These are phyloP conservation scores for Drosophila nr. perissopoda DNA, from an alignment of 2,888 invertebrate species.

Conservation along the genomic window DNA sequence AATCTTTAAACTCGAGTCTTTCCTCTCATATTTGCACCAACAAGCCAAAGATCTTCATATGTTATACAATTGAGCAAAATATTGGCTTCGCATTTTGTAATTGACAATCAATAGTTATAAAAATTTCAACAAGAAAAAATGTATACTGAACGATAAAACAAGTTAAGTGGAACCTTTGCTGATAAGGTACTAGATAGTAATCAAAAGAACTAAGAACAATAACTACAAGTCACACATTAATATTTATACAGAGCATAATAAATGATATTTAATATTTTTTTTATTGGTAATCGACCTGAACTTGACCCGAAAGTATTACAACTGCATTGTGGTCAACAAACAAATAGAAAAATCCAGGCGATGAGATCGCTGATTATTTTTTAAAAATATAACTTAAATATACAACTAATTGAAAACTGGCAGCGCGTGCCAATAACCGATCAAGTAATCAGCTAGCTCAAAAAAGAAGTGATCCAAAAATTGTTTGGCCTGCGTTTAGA, in stretches of 20 bases:
- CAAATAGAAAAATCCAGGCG: not conserved
- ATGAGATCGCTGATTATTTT: not conserved
- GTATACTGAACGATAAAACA: not conserved
- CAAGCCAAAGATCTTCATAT: not conserved
- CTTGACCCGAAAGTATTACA: not conserved
- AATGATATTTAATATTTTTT: not conserved
- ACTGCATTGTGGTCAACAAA: not conserved
- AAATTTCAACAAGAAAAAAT: not conserved
- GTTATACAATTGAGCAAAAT: not conserved
- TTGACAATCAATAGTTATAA: not conserved
- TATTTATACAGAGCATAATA: conserved; percentile 1
- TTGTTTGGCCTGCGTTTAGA: conserved; percentile 4
- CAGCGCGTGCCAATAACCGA: conserved; percentile 21
- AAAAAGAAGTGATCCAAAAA: conserved; percentile 7
- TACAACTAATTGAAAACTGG: conserved; percentile 1
- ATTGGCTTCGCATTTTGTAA: not conserved
- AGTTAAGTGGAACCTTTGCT: conserved; percentile 1
- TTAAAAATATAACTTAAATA: conserved; percentile 8
- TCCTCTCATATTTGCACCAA: not conserved
- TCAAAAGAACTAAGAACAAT: conserved; percentile 4
- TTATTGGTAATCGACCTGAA: not conserved
- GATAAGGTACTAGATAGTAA: conserved; percentile 26
- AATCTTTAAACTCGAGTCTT: not conserved
- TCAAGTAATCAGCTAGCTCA: conserved; percentile 18
- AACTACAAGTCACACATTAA: conserved; percentile 6